Evolutionary conservation across 1,140 invertebrate species (phyloP).

Genomic region (Penaeus indicus): DNA sequence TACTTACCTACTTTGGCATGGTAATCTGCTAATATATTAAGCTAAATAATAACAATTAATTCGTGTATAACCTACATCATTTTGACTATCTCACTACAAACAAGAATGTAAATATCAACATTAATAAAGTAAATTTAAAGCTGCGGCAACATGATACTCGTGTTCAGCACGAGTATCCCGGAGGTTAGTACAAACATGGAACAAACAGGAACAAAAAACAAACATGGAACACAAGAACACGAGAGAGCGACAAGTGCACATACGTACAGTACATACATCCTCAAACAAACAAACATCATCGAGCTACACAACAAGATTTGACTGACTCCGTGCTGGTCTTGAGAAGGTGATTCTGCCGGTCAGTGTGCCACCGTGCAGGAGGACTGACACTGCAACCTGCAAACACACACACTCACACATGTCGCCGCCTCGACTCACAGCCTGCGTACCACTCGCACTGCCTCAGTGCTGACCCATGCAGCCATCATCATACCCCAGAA

Average conservation of each 20-base stretch:
- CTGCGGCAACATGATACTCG: slow-evolving; percentile 53
- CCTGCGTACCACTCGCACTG: too few species aligned
- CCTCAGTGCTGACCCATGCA: too few species aligned
- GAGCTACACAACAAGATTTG: slow-evolving; percentile 47
- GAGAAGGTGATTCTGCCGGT: slow-evolving; percentile 28
- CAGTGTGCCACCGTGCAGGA: too few species aligned
- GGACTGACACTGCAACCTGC: too few species aligned
- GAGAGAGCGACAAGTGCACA: slow-evolving; percentile 52
- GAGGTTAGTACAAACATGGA: slow-evolving; percentile 54
- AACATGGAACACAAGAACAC: slow-evolving; percentile 52
- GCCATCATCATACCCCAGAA: too few species aligned
- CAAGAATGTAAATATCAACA: slow-evolving; percentile 59
- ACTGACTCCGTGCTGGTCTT: slow-evolving; percentile 12
- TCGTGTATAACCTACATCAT: slow-evolving; percentile 57
- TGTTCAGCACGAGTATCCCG: slow-evolving; percentile 39
- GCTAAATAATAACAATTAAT: slow-evolving; percentile 57
- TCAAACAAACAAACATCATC: slow-evolving; percentile 51
- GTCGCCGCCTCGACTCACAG: too few species aligned
- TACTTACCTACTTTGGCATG: slow-evolving; percentile 62
- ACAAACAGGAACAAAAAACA: slow-evolving; percentile 40
- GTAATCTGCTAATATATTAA: slow-evolving; percentile 60
- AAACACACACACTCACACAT: too few species aligned
- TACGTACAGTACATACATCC: slow-evolving; percentile 40
- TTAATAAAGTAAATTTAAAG: slow-evolving; percentile 59
- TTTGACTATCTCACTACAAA: slow-evolving; percentile 57